Evolutionary conservation across 2,113 vertebrate genomes (phyloP).

Genomic region (Oenanthe oenanthe): DNA sequence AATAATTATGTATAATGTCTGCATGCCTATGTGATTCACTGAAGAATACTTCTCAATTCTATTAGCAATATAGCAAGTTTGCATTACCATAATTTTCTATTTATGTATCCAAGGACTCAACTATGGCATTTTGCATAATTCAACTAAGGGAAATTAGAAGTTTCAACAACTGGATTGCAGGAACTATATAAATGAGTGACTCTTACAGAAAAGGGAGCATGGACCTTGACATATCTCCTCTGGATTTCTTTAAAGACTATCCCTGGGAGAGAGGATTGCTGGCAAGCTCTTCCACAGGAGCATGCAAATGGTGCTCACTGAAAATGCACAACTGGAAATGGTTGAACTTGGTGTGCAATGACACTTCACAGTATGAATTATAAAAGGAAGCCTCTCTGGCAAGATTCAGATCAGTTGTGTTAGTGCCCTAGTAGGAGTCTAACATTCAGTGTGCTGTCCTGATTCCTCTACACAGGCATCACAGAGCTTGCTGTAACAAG

Average conservation of each 20-base stretch:
- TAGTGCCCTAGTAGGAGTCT: background rate
- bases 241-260: background rate
- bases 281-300: background rate
- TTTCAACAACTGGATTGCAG: background rate
- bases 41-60: background rate
- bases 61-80: background rate
- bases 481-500: background rate
- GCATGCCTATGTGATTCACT: background rate
- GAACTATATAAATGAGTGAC: background rate
- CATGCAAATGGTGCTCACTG: background rate
- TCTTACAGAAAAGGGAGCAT: background rate
- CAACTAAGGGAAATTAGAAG: background rate
- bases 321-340: background rate
- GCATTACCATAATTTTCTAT: background rate
- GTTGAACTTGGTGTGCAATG: background rate
- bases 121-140: background rate
- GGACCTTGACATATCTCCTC: background rate
- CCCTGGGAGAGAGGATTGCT: accelerated
- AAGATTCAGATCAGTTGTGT: background rate
- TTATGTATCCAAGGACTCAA: background rate
- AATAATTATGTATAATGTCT: background rate
- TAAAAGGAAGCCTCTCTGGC: background rate
- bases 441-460: background rate
- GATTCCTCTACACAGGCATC: background rate
- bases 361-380: background rate